Evolutionary conservation across 2,113 vertebrate species (phyloP).

Genomic region (Deroptyus accipitrinus): DNA sequence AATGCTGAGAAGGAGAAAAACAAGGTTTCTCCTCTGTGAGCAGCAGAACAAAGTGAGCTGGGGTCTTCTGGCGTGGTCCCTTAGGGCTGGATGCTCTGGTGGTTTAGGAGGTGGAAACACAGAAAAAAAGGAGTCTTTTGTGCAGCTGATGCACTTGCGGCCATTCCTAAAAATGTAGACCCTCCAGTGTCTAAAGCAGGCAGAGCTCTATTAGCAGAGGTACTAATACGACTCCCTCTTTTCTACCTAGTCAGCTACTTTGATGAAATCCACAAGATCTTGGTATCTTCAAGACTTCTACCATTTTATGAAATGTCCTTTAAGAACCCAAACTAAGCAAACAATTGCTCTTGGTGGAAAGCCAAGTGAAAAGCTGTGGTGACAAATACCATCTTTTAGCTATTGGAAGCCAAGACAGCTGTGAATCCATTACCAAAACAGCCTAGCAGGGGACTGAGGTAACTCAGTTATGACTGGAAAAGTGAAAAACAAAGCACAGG

Average conservation of each 20-base stretch:
- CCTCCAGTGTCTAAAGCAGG: not conserved
- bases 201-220: not conserved
- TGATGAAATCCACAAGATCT: not conserved
- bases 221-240: not conserved
- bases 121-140: not conserved
- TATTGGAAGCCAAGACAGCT: not conserved
- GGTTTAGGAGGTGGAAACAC: not conserved
- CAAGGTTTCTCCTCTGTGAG: not conserved
- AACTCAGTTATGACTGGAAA: not conserved
- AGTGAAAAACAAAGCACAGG: not conserved
- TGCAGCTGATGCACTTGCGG: not conserved
- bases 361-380: not conserved
- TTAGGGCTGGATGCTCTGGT: not conserved
- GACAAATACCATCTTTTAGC: not conserved
- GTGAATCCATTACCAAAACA: not conserved
- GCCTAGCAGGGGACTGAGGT: not conserved
- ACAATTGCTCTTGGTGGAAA: not conserved
- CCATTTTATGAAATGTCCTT: not conserved
- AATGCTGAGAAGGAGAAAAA: not conserved
- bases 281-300: not conserved
- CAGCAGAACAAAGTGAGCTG: not conserved
- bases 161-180: not conserved
- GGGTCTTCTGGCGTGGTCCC: not conserved
- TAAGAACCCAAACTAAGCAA: not conserved
- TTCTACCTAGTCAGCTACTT: not conserved